Evolutionary conservation across 2,797 vertebrate species (phyloP), one percentile per base, ranked within the genome.

Genomic region (Ibycter americanus): DNA sequence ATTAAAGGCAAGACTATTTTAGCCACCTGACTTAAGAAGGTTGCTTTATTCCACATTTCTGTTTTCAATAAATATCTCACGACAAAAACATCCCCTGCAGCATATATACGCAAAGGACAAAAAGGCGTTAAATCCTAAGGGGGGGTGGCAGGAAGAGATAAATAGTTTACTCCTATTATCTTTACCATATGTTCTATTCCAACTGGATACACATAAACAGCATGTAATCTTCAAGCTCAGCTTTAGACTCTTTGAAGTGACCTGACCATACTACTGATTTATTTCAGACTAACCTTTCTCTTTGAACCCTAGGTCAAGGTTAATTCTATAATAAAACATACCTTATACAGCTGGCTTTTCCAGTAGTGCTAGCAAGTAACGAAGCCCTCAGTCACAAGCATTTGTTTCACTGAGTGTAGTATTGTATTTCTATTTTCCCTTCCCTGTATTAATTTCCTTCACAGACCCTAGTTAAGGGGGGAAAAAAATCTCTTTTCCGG

Each of bases 281-380:
- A 98, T 98, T 98, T 98, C 97, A 93, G 96, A 49, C 97, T 94
- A 97, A 95, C 97, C 97, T 97, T 97, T 97, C 96, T 98, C 97
- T 98, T 98, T 98, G 98, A 98, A 98, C 97, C 97, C 94, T 70
- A 63, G 98, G 98, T 98, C 98, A 98, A 98, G 98, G 98, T 98
- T 98, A 98, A 98, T 98, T 97, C 97, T 96, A 97, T 98, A 98
- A 98, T 98, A 97, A 98, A 98, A 97, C 96, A 97, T 83, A 97
- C 97, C 93, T 95, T 84, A 93, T 86, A 93, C 97, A 97, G 97
- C 97, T 97, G 97, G 93, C 97, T 87, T 95, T 93, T 95, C 76
- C 81, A 96, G 88, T 13, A 58, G 93, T 90, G 96, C 88, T 88
- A n/a, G 21, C 77, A 46, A 85, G 81, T 70, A 97, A 96, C 31